Conservation (phyloP, 2,888 invertebrate species). For the Furcula furcula region DNA sequence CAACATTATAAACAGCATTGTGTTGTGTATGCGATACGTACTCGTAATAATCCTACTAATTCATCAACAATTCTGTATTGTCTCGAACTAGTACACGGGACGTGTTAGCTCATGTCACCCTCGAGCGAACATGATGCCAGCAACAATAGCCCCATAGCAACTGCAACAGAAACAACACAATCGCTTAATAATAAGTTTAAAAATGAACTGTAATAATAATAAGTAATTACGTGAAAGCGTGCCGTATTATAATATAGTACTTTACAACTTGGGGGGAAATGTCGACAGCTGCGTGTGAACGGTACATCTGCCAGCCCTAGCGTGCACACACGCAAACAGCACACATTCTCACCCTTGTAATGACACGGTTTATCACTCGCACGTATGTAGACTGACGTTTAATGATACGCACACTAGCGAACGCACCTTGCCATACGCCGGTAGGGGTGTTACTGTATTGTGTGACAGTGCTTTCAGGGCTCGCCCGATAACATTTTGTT, state of each 20-base stretch:
- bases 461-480: constrained; percentile 51
- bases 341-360: constrained; percentile 30
- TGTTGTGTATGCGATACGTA: too few relatives aligned
- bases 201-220: constrained; percentile 68
- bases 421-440: constrained; percentile 41
- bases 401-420: constrained; percentile 25
- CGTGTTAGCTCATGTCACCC: constrained; percentile 7
- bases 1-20: too few relatives aligned
- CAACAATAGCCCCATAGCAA: constrained; percentile 46
- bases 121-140: constrained; percentile 8
- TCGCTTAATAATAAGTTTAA: constrained; percentile 57
- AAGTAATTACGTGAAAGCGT: constrained; percentile 78
- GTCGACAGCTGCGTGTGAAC: constrained; percentile 70
- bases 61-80: not conserved
- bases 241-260: constrained; percentile 64
- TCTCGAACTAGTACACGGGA: not conserved
- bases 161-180: constrained; percentile 60
- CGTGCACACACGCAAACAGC: constrained; percentile 38
- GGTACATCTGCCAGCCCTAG: constrained; percentile 70
- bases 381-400: constrained; percentile 18
- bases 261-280: constrained; percentile 52
- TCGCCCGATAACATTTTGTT: constrained; percentile 73
- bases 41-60: too few relatives aligned
- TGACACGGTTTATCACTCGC: constrained; percentile 26
- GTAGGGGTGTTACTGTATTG: constrained; percentile 64